Evolutionary conservation across 2,888 invertebrate species (phyloP).

Genomic region (Malthinus flaveolus): DNA sequence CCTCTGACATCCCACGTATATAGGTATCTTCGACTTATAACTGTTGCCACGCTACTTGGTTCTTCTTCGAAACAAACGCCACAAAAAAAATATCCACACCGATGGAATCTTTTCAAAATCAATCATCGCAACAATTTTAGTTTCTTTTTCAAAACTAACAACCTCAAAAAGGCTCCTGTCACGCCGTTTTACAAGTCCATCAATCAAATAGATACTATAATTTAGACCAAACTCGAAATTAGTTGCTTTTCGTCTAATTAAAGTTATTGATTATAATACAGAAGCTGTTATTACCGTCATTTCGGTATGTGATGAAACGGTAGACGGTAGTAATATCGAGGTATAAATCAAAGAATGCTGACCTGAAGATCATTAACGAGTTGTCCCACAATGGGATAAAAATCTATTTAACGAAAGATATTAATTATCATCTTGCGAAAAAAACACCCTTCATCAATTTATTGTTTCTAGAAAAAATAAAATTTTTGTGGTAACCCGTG

Average conservation of each 20-base stretch:
- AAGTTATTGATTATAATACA: slow-evolving; percentile 33
- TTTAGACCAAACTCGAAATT: slow-evolving; percentile 1
- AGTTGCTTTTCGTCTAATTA: slow-evolving; percentile 28
- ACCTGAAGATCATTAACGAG: slow-evolving; percentile 24
- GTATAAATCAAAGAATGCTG: slow-evolving; percentile 29
- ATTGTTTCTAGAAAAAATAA: too few relatives aligned
- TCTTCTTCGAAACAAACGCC: slow-evolving; percentile 30
- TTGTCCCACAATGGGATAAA: slow-evolving; percentile 8
- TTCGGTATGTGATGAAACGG: slow-evolving; percentile 27
- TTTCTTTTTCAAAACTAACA: background rate
- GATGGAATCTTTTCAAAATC: slow-evolving; percentile 4
- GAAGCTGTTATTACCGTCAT: slow-evolving; percentile 29
- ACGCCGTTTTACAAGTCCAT: background rate
- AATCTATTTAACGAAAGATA: slow-evolving; percentile 18
- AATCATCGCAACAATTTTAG: slow-evolving; percentile 2
- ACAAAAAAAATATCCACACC: slow-evolving; percentile 21
- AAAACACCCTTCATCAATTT: slow-evolving; percentile 13
- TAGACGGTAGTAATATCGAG: slow-evolving; percentile 16
- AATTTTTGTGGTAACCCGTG: background rate
- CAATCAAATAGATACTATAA: slow-evolving; percentile 6
- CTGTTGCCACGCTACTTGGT: slow-evolving; percentile 48
- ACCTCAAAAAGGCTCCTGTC: slow-evolving; percentile 1
- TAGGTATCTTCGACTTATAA: slow-evolving; percentile 47
- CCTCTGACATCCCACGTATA: slow-evolving; percentile 49
- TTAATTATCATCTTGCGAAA: slow-evolving; percentile 15